Conservation (phyloP, 2,113 vertebrate species). For the Hydropotes inermis region DNA sequence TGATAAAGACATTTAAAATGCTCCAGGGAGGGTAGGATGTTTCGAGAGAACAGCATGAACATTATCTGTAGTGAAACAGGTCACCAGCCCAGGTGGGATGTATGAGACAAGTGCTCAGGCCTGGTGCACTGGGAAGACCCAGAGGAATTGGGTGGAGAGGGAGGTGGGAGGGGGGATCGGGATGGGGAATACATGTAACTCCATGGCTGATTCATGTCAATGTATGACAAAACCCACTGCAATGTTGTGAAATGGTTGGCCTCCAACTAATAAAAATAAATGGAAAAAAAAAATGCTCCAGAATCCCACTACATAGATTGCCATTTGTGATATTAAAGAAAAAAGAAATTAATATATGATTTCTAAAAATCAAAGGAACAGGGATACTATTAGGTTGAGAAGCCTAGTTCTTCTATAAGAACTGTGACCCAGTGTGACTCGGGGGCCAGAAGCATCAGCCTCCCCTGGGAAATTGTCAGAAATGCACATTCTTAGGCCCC, state of each 20-base stretch:
- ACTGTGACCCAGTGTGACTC: not conserved
- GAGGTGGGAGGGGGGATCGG: too few species aligned
- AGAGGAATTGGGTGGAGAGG: too few species aligned
- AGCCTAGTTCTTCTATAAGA: not conserved
- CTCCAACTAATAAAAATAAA: too few species aligned
- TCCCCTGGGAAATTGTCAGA: not conserved
- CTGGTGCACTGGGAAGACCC: too few species aligned
- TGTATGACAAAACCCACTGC: too few species aligned
- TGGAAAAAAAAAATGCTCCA: not conserved
- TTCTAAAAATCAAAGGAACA: not conserved
- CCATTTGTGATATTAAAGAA: not conserved
- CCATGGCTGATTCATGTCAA: too few species aligned
- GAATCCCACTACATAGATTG: not conserved
- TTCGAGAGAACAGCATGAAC: too few species aligned
- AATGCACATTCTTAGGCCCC: not conserved
- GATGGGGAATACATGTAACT: too few species aligned
- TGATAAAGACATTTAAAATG: not conserved
- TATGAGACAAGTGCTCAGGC: too few species aligned
- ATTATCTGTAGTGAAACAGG: too few species aligned
- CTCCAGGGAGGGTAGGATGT: not conserved
- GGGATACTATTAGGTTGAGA: not conserved
- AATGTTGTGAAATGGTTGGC: too few species aligned
- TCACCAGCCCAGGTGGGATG: too few species aligned
- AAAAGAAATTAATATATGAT: not conserved
- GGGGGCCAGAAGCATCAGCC: not conserved